Base-by-base conservation (phyloP, 2,888 invertebrate genomes). In the Dromius quadrimaculatus region DNA sequence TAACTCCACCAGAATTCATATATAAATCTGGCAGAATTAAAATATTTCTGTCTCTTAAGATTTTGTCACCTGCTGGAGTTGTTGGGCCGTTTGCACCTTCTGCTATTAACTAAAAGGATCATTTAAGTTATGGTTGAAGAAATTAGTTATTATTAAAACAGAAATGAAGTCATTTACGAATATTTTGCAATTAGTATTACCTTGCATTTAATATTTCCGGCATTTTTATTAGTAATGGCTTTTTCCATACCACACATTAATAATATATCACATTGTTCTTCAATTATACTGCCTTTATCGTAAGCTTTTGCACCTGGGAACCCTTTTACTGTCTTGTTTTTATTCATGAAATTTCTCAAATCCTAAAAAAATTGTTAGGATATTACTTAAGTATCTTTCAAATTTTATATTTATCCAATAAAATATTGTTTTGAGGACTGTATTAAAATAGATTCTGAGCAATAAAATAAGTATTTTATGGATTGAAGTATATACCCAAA, bases 21-120 rank as follows among this genome's bases (percentile, higher is more conserved):
- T 88, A 87, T 80, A 92, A 83, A 83, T 92, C 94, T 9, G 95
- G 95, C 73, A 95, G 87, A 72, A 93, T 89, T 64, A 95, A 86
- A 73, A 94, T 85, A 72, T 92, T 91, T 74, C 88, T 88, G 71
- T 90, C 86, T 66, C 90, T 85, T 63, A 96, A 85, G 59, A 92
- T 87, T 76, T 85, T 85, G 81, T 95, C 94, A 13, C 92, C 95
- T 8, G 90, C 92, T 43, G 94, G 93, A 1, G 94, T 94, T 6
- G 90, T 91, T n/a, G 95, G 95, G 0, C 95, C 95, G 83, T 95
- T 95, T 61, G 95, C 95, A 74, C 93, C 95, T 82, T 95, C 95
- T 22, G 90, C 92, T 77, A 95, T 88, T 69, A 95, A 88, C 92
- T 93, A 74, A 43, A 1, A n/a, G 4, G n/a, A n/a, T n/a, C n/a